phyloP scores from a whole-genome alignment of 2,888 invertebrate genomes.

The Biston betularia region DNA sequence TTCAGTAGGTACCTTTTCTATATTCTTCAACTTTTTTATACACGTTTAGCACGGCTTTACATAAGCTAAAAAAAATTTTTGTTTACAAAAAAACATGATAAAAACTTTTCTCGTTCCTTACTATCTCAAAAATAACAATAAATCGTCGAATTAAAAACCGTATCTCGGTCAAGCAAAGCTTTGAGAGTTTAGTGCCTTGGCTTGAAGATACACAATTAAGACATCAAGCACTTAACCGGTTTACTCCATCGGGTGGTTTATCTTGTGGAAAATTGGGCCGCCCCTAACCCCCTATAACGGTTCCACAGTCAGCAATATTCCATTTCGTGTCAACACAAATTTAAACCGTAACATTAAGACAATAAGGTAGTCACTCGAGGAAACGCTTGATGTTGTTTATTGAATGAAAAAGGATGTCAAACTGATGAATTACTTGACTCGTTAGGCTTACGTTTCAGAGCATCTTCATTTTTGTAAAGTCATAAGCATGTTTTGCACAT shows the following conservation, averaged over 20 bases:
- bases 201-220: constrained; percentile 50
- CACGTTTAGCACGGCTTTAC: not conserved
- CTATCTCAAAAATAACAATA: constrained; percentile 25
- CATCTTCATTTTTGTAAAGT: constrained; percentile 21
- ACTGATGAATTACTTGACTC: constrained; percentile 36
- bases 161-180: constrained; percentile 28
- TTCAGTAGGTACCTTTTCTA: too few relatives aligned
- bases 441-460: constrained; percentile 25
- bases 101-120: constrained; percentile 10
- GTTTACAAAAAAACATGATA: constrained; percentile 16
- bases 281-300: constrained; percentile 41
- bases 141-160: constrained; percentile 21
- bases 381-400: constrained; percentile 13
- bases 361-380: constrained; percentile 31
- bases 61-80: not conserved
- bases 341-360: constrained; percentile 19
- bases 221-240: constrained; percentile 60
- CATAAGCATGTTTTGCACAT: constrained; percentile 9
- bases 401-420: constrained; percentile 35
- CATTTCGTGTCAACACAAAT: constrained; percentile 26
- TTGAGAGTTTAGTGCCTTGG: constrained; percentile 31
- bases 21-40: not conserved
- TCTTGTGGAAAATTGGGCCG: constrained; percentile 62
- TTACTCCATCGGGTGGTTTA: constrained; percentile 55
- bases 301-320: constrained; percentile 47